Conservation (phyloP, 2,797 vertebrate genomes). For the Tinamus major region DNA sequence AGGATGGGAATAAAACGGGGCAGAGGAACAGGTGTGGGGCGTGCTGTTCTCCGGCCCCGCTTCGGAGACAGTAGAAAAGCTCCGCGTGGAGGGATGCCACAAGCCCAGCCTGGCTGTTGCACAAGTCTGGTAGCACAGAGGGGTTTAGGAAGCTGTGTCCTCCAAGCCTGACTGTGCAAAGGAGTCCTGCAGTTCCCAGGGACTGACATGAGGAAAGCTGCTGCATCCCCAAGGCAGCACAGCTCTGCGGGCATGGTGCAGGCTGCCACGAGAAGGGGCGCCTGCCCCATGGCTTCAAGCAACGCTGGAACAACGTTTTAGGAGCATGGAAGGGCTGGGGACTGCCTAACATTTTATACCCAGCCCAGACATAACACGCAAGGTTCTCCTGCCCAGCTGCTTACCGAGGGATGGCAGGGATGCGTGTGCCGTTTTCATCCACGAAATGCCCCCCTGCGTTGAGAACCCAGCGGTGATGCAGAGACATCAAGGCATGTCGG, state of each 20-base stretch:
- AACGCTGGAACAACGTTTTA: background rate
- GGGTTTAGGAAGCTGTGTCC: background rate
- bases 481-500: conserved; percentile 91
- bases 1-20: conserved; percentile 34
- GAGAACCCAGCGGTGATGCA: conserved; percentile 98
- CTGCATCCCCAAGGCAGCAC: rapidly evolving
- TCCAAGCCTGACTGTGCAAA: background rate
- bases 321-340: background rate
- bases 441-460: conserved; percentile 94
- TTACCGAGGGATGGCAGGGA: conserved; percentile 96
- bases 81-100: rapidly evolving
- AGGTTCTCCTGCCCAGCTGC: background rate
- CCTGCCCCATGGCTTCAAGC: rapidly evolving
- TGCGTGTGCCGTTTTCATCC: conserved; percentile 90
- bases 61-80: rapidly evolving
- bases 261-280: background rate
- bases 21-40: background rate
- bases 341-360: background rate
- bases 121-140: rapidly evolving
- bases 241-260: rapidly evolving
- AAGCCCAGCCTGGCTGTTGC: background rate
- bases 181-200: background rate
- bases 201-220: background rate
- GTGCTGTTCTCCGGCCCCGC: background rate
- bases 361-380: background rate